A percentile compares a stretch with the other conserved stretches of the same genome.
Evolutionary conservation across 2,113 vertebrate genomes (phyloP).

Genomic region (Psittacula cyanocephala): DNA sequence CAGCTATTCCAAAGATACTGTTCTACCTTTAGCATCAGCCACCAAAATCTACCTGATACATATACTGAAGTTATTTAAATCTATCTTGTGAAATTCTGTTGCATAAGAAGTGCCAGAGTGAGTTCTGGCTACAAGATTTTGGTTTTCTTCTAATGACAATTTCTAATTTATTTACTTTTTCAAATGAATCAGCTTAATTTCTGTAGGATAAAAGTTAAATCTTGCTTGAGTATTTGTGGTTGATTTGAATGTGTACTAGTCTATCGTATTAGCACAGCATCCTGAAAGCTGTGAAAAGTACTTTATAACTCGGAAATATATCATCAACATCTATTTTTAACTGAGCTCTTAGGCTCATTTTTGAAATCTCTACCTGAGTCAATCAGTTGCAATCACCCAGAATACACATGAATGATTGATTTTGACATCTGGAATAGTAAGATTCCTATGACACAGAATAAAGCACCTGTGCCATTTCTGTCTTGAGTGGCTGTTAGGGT

Average conservation of each 20-base stretch:
- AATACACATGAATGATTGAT: slow-evolving; percentile 19
- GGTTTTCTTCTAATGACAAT: not conserved
- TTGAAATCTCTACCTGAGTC: not conserved
- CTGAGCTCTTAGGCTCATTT: not conserved
- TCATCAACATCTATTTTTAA: slow-evolving; percentile 1
- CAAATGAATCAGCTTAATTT: not conserved
- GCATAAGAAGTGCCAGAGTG: not conserved
- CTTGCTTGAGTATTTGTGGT: not conserved
- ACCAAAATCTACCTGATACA: not conserved
- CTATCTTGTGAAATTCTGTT: not conserved
- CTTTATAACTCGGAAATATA: not conserved
- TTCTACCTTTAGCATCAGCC: not conserved
- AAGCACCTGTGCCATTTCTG: not conserved
- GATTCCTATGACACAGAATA: not conserved
- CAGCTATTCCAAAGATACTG: not conserved
- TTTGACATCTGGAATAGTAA: not conserved
- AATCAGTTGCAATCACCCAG: not conserved
- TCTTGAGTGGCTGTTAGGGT: not conserved
- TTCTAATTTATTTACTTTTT: not conserved
- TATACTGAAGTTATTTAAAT: not conserved
- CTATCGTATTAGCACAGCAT: not conserved
- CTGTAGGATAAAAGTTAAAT: not conserved
- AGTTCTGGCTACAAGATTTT: not conserved
- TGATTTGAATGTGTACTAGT: not conserved
- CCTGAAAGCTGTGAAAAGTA: not conserved